A percentile compares a stretch with the other conserved stretches of the same genome.
phyloP scores from a whole-genome alignment of 1,140 invertebrate genomes.

The Drosophila paulistorum region DNA sequence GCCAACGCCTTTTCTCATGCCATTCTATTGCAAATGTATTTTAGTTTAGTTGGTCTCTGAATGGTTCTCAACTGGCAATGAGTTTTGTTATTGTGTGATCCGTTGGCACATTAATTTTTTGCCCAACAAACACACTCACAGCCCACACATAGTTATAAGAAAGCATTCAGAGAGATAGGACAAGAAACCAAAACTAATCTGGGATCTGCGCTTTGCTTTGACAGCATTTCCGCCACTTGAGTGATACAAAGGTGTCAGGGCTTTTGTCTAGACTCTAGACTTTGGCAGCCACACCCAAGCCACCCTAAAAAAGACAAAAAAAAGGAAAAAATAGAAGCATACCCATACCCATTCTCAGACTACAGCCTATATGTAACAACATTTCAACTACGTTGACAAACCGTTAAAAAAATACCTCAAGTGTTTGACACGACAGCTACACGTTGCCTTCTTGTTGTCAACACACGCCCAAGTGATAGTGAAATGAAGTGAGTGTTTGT shows the following conservation, averaged over 20 bases:
- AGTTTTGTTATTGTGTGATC: conserved; percentile 15
- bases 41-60: conserved; percentile 37
- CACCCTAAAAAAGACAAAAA: no score
- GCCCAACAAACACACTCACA: background rate
- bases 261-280: conserved; percentile 71
- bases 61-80: conserved; percentile 25
- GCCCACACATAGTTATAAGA: conserved; percentile 9
- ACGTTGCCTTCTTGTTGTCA: conserved; percentile 52
- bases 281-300: conserved; percentile 33
- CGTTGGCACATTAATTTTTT: conserved; percentile 70
- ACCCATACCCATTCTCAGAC: background rate
- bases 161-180: conserved; percentile 13
- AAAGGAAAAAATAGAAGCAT: background rate
- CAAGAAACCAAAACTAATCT: conserved; percentile 51
- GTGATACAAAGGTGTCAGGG: conserved; percentile 58
- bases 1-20: conserved; percentile 50
- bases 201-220: conserved; percentile 68
- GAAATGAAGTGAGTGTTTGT: conserved; percentile 57
- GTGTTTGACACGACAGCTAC: conserved; percentile 58
- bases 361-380: background rate
- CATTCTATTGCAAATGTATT: conserved; percentile 53
- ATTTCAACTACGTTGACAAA: conserved; percentile 36
- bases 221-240: conserved; percentile 66
- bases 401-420: conserved; percentile 34
- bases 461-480: conserved; percentile 62